A percentile compares a stretch with the other conserved stretches of the same genome.
These are phyloP conservation scores for Dione vanillae DNA, from an alignment of 2,888 invertebrate genomes.

Conservation along the genomic window DNA sequence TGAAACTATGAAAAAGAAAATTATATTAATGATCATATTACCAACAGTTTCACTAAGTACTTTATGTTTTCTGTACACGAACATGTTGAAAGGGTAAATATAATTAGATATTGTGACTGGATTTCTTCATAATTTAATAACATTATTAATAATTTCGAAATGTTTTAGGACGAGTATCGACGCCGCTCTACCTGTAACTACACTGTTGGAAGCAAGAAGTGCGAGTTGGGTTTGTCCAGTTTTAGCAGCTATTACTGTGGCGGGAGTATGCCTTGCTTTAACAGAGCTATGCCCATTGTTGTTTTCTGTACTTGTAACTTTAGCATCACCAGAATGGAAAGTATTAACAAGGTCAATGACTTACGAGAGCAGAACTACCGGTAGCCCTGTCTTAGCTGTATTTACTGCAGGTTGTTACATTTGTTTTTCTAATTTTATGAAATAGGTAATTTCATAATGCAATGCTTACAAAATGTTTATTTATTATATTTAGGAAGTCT, in stretches of 20 bases:
- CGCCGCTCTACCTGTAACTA: conserved; percentile 84
- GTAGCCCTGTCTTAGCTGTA: conserved; percentile 86
- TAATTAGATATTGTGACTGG: conserved; percentile 8
- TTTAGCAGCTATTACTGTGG: conserved; percentile 84
- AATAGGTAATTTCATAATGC: not conserved
- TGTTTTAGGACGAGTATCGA: conserved; percentile 79
- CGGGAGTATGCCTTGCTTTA: conserved; percentile 84
- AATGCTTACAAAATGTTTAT: not conserved
- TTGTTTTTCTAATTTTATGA: too few relatives aligned
- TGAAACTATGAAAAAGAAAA: conserved; percentile 64
- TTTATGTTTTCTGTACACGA: conserved; percentile 75
- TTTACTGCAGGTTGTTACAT: conserved; percentile 81
- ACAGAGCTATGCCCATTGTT: conserved; percentile 85
- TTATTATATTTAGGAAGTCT: conserved; percentile 80
- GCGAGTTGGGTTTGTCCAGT: conserved; percentile 85
- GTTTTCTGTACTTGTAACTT: conserved; percentile 80
- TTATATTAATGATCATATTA: conserved; percentile 67
- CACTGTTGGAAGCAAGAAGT: conserved; percentile 84
- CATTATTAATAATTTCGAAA: conserved; percentile 3
- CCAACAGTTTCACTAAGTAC: conserved; percentile 69
- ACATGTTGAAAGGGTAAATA: conserved; percentile 75
- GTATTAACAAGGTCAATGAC: conserved; percentile 85
- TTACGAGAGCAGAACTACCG: conserved; percentile 84
- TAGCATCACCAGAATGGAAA: conserved; percentile 86
- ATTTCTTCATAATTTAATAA: conserved; percentile 24